Evolutionary conservation across 2,113 vertebrate species (phyloP).

Genomic region (Otis tarda): DNA sequence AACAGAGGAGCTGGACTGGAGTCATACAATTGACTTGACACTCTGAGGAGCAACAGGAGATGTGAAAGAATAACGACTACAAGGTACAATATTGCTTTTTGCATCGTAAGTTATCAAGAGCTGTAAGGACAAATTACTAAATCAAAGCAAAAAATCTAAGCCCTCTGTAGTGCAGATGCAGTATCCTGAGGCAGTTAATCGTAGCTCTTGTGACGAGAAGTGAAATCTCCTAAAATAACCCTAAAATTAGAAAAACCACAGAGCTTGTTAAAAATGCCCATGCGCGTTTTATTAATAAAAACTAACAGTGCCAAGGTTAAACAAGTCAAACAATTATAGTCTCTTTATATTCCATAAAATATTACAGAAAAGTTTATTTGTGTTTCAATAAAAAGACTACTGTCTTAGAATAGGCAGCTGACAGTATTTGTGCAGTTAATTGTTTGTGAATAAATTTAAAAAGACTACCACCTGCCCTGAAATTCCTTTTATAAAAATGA

Average conservation of each 20-base stretch:
- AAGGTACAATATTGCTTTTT: background rate
- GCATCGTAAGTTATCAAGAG: background rate
- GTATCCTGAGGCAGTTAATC: background rate
- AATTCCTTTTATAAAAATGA: slow-evolving; percentile 83
- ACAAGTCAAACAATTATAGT: slow-evolving; percentile 85
- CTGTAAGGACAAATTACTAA: background rate
- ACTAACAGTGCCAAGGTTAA: slow-evolving; percentile 85
- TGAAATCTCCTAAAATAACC: slow-evolving; percentile 7
- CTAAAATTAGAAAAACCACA: slow-evolving; percentile 77
- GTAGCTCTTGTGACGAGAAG: background rate
- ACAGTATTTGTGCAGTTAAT: slow-evolving; percentile 81
- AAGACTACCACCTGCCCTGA: slow-evolving; percentile 79
- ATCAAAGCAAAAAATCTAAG: background rate
- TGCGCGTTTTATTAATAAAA: slow-evolving; percentile 87
- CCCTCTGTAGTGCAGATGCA: background rate
- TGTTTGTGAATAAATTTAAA: slow-evolving; percentile 79
- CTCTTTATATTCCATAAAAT: slow-evolving; percentile 86
- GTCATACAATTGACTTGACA: background rate
- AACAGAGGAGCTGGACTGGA: background rate
- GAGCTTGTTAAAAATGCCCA: slow-evolving; percentile 82
- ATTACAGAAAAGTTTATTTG: slow-evolving; percentile 87
- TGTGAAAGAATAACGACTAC: background rate
- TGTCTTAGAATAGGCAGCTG: slow-evolving; percentile 79
- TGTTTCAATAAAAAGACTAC: slow-evolving; percentile 85
- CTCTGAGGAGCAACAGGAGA: background rate